Evolutionary conservation across 2,888 invertebrate genomes (phyloP).

Genomic region (Leucophora obtusa): DNA sequence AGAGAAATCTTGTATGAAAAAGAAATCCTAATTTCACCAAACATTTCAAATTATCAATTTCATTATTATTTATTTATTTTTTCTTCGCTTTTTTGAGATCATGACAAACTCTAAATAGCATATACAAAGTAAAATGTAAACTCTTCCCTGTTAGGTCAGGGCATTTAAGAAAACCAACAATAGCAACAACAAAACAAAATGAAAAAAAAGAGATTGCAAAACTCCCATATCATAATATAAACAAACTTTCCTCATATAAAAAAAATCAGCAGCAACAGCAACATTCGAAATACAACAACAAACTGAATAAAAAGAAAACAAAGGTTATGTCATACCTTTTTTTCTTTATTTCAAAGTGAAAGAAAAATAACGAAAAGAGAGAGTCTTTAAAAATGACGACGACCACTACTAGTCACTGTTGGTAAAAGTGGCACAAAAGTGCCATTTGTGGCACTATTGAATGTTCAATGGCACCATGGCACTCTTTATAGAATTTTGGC

Average conservation of each 20-base stretch:
- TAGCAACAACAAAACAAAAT: constrained; percentile 14
- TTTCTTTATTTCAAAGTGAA: constrained; percentile 36
- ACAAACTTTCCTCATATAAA: constrained; percentile 55
- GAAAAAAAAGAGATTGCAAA: constrained; percentile 57
- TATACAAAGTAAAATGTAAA: constrained; percentile 7
- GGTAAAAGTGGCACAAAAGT: no score
- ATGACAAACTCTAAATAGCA: constrained; percentile 45
- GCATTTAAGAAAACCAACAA: constrained; percentile 46
- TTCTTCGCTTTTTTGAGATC: constrained; percentile 41
- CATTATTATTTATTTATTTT: constrained; percentile 23
- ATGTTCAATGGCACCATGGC: no score
- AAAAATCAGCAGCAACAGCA: constrained; percentile 30
- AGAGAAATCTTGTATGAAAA: constrained; percentile 54
- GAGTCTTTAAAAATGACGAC: neutral
- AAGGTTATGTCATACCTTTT: constrained; percentile 60
- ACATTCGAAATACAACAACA: constrained; percentile 24
- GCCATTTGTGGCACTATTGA: no score
- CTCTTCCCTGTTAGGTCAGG: constrained; percentile 62
- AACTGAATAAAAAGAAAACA: constrained; percentile 41
- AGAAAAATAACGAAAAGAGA: constrained; percentile 29
- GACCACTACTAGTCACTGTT: neutral
- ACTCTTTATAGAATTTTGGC: no score
- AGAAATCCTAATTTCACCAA: constrained; percentile 64
- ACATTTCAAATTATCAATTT: constrained; percentile 62
- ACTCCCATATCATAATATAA: constrained; percentile 56